phyloP scores from a whole-genome alignment of 2,888 invertebrate species.

The Steinernema carpocapsae region DNA sequence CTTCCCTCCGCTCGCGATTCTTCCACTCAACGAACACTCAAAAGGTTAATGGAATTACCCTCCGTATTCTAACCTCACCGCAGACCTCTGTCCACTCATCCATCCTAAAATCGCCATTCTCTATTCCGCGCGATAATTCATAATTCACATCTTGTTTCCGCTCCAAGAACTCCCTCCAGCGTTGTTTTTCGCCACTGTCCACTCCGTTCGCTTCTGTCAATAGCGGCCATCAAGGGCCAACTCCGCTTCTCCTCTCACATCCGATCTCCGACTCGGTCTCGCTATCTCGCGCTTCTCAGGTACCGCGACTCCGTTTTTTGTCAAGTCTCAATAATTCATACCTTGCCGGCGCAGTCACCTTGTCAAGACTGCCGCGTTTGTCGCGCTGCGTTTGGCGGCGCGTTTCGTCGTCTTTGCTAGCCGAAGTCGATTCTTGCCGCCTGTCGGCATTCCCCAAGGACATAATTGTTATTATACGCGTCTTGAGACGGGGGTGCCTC shows the following conservation, averaged over 20 bases:
- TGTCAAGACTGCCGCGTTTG: constrained; percentile 12
- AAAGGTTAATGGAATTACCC: constrained; percentile 13
- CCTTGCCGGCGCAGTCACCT: not conserved
- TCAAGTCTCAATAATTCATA: constrained; percentile 11
- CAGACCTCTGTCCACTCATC: constrained; percentile 19
- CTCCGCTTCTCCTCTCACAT: not conserved
- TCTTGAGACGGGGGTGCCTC: constrained; percentile 25
- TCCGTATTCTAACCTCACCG: not conserved
- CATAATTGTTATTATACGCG: constrained; percentile 27
- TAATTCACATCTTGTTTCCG: constrained; percentile 32
- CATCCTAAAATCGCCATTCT: not conserved
- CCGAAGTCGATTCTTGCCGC: constrained; percentile 17
- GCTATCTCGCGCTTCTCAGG: not conserved
- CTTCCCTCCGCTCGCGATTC: not conserved
- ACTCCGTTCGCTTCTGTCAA: too few species aligned
- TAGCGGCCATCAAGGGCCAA: not conserved
- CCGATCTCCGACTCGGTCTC: constrained; percentile 2
- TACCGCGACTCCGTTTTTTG: not conserved
- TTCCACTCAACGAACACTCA: not conserved
- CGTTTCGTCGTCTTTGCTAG: not conserved
- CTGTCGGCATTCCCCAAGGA: not conserved
- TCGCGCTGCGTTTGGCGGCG: not conserved
- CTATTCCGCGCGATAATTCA: constrained; percentile 29
- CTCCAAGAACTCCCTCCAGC: too few species aligned
- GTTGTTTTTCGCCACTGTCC: too few species aligned